Conservation (phyloP, 2,797 vertebrate species). For the Cygnus olor region DNA sequence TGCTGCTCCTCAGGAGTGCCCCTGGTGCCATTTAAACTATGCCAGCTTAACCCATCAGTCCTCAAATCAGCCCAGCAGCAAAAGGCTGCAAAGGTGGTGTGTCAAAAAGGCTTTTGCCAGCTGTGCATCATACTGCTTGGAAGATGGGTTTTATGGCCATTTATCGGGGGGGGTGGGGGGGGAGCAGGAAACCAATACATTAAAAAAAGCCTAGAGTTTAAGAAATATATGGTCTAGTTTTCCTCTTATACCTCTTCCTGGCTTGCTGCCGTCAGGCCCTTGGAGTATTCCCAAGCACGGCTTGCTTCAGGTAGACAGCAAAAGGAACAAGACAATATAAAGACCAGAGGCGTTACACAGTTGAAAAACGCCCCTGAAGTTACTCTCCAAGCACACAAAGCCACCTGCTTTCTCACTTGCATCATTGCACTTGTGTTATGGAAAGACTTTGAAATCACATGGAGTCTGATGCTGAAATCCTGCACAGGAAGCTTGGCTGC, state of each 20-base stretch:
- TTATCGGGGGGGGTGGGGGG: neutral
- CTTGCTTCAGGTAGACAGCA: constrained; percentile 24
- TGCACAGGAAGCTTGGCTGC: neutral
- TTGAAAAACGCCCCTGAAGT: neutral
- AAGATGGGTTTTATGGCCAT: neutral
- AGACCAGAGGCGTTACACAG: constrained; percentile 6
- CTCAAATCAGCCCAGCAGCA: neutral
- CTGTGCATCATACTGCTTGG: neutral
- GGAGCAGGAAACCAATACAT: constrained; percentile 10
- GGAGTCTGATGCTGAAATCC: constrained; percentile 10
- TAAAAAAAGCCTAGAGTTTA: neutral
- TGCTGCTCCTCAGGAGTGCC: neutral
- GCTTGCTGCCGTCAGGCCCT: neutral
- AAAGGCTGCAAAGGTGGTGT: neutral
- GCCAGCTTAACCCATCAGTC: neutral
- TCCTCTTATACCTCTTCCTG: constrained; percentile 25
- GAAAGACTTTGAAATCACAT: neutral
- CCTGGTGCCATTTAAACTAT: neutral
- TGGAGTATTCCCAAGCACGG: constrained; percentile 10
- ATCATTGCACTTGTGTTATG: neutral
- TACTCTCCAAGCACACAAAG: neutral
- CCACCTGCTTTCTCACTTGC: constrained; percentile 57
- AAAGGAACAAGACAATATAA: neutral
- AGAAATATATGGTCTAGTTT: constrained; percentile 3
- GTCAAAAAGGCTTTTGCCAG: neutral